phyloP scores from a whole-genome alignment of 2,113 vertebrate species.

The Seriola dumerili region DNA sequence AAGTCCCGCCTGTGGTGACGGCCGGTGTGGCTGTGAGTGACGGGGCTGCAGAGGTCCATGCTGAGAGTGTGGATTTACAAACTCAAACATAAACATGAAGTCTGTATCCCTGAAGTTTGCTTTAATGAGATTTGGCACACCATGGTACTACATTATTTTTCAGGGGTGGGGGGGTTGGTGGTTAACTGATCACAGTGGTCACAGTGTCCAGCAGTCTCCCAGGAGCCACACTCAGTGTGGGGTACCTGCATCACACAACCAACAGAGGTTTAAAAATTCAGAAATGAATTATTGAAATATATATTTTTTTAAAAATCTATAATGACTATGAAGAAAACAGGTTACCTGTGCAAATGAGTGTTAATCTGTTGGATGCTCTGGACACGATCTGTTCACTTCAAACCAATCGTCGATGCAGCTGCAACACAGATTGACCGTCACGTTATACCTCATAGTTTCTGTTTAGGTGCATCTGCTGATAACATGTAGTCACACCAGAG shows the following conservation, averaged over 20 bases:
- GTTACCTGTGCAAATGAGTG: conserved; percentile 80
- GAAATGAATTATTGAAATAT: neutral
- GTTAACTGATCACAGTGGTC: conserved; percentile 68
- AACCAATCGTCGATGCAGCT: conserved; percentile 99
- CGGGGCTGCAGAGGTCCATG: conserved; percentile 13
- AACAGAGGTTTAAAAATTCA: neutral
- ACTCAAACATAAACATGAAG: conserved; percentile 61
- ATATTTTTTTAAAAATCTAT: too few relatives aligned
- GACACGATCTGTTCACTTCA: conserved; percentile 97
- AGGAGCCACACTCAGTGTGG: conserved; percentile 39
- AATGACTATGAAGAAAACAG: neutral
- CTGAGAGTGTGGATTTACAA: conserved; percentile 47
- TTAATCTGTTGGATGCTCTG: conserved; percentile 97
- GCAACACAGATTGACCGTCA: neutral
- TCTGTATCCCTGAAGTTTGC: conserved; percentile 82
- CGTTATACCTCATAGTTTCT: neutral
- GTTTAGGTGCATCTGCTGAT: neutral
- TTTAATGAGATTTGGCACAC: conserved; percentile 82
- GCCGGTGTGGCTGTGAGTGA: conserved; percentile 1
- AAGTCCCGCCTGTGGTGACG: neutral
- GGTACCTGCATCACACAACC: conserved; percentile 50
- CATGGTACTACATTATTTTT: conserved; percentile 66
- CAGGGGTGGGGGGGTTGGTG: neutral
- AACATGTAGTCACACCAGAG: too few relatives aligned
- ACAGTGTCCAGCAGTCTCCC: conserved; percentile 66